Percentiles rank a stretch among this genome's conserved stretches.
Evolutionary conservation across 2,888 invertebrate species (phyloP).

Genomic region (Rotaria macrura): DNA sequence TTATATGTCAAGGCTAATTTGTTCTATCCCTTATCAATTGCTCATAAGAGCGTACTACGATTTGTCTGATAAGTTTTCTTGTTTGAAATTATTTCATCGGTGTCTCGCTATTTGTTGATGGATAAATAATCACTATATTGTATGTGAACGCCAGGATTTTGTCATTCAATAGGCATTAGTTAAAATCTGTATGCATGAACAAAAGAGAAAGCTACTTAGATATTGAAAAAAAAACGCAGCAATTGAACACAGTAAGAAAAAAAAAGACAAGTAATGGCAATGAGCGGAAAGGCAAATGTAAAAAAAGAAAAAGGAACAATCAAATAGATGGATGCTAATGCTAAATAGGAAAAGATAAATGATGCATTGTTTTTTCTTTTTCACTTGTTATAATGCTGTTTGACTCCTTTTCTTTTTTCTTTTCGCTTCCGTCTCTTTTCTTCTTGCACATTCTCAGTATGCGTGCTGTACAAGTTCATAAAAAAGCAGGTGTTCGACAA

Average conservation of each 20-base stretch:
- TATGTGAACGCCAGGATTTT: background rate
- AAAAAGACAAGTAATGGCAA: background rate
- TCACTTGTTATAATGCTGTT: background rate
- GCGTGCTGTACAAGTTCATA: background rate
- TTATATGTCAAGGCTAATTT: background rate
- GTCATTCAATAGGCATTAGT: background rate
- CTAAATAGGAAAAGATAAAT: background rate
- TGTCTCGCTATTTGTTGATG: background rate
- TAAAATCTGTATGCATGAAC: background rate
- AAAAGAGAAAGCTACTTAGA: background rate
- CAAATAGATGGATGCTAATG: background rate
- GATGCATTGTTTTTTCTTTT: background rate
- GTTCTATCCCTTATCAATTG: background rate
- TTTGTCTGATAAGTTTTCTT: too few species aligned
- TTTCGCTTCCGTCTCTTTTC: background rate
- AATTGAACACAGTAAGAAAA: background rate
- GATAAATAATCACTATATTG: background rate
- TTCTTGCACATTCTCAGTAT: background rate
- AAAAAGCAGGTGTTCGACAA: background rate
- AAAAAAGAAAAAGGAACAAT: background rate
- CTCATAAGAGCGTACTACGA: background rate
- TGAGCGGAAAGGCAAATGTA: background rate
- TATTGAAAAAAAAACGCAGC: background rate
- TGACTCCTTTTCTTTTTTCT: background rate
- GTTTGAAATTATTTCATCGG: background rate